These are phyloP conservation scores for Pleuronectes platessa DNA, from an alignment of 2,113 vertebrate species.

Conservation along the genomic window DNA sequence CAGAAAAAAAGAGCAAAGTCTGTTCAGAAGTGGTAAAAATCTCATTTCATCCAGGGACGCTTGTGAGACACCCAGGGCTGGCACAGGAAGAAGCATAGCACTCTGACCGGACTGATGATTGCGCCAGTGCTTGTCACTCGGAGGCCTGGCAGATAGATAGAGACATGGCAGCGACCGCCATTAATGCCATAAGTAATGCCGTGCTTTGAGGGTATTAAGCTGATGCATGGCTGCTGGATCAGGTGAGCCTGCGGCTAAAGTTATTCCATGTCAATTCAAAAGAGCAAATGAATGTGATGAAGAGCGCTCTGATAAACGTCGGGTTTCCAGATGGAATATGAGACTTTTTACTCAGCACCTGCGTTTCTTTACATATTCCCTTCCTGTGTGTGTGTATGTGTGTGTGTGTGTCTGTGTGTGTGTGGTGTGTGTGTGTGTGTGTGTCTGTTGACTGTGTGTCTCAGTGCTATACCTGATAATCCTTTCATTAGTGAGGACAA, in stretches of 20 bases:
- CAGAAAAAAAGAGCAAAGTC: constrained; percentile 41
- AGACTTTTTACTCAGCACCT: constrained; percentile 26
- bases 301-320: constrained; percentile 34
- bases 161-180: constrained; percentile 44
- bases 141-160: constrained; percentile 65
- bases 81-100: constrained; percentile 62
- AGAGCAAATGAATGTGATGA: constrained; percentile 45
- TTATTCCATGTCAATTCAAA: constrained; percentile 65
- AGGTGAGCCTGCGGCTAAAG: constrained; percentile 66
- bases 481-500: neutral
- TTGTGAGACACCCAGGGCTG: constrained; percentile 55
- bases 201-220: constrained; percentile 62
- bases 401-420: no score
- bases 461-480: neutral
- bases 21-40: constrained; percentile 68
- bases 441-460: no score
- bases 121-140: constrained; percentile 62
- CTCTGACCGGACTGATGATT: constrained; percentile 62
- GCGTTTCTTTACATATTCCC: constrained; percentile 28
- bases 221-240: constrained; percentile 55
- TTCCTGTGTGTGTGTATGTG: neutral
- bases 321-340: constrained; percentile 32
- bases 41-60: constrained; percentile 62
- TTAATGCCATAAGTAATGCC: constrained; percentile 67
- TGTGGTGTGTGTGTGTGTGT: no score